Percentiles rank a stretch among this genome's conserved stretches.
These are phyloP conservation scores for Macroglossus sobrinus DNA, from an alignment of 2,113 vertebrate species.

Conservation along the genomic window DNA sequence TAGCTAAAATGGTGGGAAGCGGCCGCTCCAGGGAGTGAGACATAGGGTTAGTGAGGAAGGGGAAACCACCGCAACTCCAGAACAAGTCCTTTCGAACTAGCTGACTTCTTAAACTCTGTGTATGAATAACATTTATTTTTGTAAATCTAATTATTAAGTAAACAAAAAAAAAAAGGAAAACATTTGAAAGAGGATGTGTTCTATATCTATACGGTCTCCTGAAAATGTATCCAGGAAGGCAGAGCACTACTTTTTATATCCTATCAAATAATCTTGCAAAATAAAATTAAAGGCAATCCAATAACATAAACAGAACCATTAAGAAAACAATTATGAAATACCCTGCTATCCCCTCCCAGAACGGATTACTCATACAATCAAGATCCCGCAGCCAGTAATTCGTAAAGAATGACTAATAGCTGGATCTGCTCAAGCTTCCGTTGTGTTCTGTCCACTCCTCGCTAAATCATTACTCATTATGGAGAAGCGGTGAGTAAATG, in stretches of 20 bases:
- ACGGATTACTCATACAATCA: constrained; percentile 8
- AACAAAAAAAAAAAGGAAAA: neutral
- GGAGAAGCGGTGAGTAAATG: neutral
- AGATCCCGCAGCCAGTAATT: neutral
- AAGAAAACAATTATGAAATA: constrained; percentile 20
- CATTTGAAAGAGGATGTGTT: neutral
- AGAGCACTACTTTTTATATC: neutral
- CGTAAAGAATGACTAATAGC: constrained; percentile 6
- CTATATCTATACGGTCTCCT: neutral
- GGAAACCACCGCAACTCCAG: neutral
- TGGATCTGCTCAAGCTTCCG: neutral
- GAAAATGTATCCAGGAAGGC: neutral
- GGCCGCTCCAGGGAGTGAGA: neutral
- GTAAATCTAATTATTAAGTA: constrained; percentile 21
- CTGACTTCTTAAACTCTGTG: neutral
- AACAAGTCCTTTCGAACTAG: neutral
- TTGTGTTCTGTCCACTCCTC: neutral
- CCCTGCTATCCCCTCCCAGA: neutral
- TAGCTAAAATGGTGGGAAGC: neutral
- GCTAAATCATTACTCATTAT: constrained; percentile 17
- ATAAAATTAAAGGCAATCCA: constrained; percentile 21
- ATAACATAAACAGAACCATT: neutral
- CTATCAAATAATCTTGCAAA: neutral
- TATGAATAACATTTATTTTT: neutral
- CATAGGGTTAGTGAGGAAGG: neutral